phyloP scores from a whole-genome alignment of 1,140 invertebrate genomes.

The Alviniconcha marisindica region DNA sequence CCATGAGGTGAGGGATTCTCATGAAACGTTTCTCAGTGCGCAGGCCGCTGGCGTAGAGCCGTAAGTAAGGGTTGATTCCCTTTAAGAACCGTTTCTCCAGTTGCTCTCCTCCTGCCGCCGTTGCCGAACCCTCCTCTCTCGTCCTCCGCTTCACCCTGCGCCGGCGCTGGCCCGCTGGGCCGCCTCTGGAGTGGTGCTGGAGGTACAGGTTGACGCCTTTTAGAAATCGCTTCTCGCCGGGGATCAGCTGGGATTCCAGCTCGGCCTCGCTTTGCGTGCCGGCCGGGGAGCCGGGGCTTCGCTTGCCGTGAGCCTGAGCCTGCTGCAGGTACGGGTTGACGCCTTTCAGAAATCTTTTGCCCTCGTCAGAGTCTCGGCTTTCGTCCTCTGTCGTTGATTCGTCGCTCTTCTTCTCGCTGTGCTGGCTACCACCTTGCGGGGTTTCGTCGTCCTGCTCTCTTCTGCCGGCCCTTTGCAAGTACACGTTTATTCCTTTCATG shows the following conservation, averaged over 20 bases:
- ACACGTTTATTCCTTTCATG: conserved; percentile 16
- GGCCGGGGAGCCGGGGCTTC: background rate
- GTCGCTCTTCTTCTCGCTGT: background rate
- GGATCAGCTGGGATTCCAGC: background rate
- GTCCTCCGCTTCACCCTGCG: background rate
- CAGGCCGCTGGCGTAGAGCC: background rate
- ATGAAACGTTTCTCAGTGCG: background rate
- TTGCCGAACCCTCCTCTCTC: background rate
- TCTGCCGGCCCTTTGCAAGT: background rate
- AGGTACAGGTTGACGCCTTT: background rate
- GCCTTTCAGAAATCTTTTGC: conserved; percentile 16
- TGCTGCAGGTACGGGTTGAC: background rate
- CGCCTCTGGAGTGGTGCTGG: background rate
- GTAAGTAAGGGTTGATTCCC: conserved; percentile 13
- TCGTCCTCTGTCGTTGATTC: too few relatives aligned
- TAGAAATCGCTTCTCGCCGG: background rate
- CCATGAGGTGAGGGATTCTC: conserved; percentile 7
- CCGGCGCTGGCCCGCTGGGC: background rate
- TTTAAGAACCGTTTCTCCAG: conserved; percentile 14
- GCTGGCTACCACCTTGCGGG: background rate
- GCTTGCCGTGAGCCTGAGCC: background rate
- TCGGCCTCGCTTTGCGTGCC: background rate
- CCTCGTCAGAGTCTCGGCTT: background rate
- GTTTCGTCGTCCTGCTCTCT: background rate
- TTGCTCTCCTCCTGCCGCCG: background rate